Conservation (phyloP, 2,888 invertebrate genomes). For the Thera britannica region DNA sequence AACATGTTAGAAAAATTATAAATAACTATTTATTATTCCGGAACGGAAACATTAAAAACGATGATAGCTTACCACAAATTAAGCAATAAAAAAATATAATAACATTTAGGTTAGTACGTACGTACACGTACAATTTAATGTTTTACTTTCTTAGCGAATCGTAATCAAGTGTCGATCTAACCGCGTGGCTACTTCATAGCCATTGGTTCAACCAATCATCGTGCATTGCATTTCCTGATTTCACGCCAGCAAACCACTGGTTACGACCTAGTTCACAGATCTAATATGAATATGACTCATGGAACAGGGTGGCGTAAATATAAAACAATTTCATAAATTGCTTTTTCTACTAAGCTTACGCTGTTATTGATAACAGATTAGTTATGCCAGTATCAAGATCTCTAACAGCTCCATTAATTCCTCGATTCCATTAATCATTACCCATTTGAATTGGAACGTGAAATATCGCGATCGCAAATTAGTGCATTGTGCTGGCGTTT, state of each 20-base stretch:
- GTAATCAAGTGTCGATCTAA: constrained; percentile 46
- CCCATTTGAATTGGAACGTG: constrained; percentile 29
- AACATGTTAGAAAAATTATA: constrained; percentile 12
- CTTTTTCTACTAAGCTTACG: constrained; percentile 27
- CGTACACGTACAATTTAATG: not conserved
- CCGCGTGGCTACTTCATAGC: constrained; percentile 50
- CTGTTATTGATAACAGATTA: constrained; percentile 26
- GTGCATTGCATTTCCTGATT: constrained; percentile 63
- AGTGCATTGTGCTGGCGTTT: constrained; percentile 37
- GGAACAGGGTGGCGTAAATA: constrained; percentile 42
- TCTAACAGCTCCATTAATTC: constrained; percentile 27
- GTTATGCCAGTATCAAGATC: constrained; percentile 29
- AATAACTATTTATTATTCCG: constrained; percentile 21
- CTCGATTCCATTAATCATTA: constrained; percentile 19
- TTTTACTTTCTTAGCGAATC: constrained; percentile 45
- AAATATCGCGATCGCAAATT: constrained; percentile 33
- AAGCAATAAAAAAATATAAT: constrained; percentile 30
- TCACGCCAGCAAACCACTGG: constrained; percentile 56
- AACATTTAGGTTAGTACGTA: not conserved
- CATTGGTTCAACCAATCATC: constrained; percentile 59
- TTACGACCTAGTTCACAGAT: constrained; percentile 58
- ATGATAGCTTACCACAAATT: constrained; percentile 29
- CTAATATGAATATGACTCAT: constrained; percentile 51
- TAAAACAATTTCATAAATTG: constrained; percentile 39
- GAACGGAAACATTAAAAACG: constrained; percentile 24